Conservation (phyloP, 2,797 vertebrate genomes). For the Agapornis canus region DNA sequence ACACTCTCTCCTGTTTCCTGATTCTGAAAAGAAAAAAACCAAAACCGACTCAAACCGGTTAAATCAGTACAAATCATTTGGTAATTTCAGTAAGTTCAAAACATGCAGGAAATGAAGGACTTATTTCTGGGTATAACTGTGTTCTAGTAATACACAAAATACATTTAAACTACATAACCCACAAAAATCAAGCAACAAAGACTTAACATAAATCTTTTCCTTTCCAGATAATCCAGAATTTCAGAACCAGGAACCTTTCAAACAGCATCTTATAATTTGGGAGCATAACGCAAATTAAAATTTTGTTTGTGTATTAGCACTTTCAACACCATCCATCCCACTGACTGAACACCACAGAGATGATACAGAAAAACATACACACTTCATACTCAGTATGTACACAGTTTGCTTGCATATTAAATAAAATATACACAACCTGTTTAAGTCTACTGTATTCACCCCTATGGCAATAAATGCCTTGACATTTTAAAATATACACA, state of each 20-base stretch:
- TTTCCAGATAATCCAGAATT: not conserved
- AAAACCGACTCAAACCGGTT: not conserved
- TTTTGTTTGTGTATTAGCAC: not conserved
- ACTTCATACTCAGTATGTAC: not conserved
- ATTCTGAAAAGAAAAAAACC: not conserved
- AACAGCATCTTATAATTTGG: not conserved
- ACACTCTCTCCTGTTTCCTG: not conserved
- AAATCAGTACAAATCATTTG: not conserved
- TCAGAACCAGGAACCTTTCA: not conserved
- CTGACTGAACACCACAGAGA: not conserved
- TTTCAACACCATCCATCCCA: not conserved
- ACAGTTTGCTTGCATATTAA: not conserved
- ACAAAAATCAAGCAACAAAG: not conserved
- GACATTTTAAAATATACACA: not conserved
- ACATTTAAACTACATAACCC: fast-evolving
- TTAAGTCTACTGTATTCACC: not conserved
- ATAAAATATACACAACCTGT: not conserved
- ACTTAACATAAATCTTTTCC: not conserved
- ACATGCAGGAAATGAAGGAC: not conserved
- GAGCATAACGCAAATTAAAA: not conserved
- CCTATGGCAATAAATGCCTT: not conserved
- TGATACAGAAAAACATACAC: not conserved
- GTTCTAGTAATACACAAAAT: not conserved
- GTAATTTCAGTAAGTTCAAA: not conserved
- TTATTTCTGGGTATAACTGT: not conserved